A percentile compares a stretch with the other conserved stretches of the same genome.
phyloP scores from a whole-genome alignment of 2,797 vertebrate species.

The Acanthurus lineatus region DNA sequence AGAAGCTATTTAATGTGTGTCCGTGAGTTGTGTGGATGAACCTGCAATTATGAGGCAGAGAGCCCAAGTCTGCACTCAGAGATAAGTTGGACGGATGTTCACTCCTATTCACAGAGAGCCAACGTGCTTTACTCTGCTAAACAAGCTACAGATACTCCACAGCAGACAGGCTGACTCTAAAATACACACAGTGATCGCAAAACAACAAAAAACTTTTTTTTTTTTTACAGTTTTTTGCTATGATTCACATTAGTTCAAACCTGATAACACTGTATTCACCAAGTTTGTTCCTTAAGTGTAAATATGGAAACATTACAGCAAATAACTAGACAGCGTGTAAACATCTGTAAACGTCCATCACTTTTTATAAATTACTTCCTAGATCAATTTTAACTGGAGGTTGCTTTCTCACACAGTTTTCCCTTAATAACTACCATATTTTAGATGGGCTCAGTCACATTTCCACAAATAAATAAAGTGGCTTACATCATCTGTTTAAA shows the following conservation, averaged over 20 bases:
- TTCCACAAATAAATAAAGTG: neutral
- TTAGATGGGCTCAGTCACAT: neutral
- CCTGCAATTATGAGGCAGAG: constrained; percentile 66
- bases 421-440: neutral
- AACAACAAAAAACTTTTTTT: constrained; percentile 20
- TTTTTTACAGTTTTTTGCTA: neutral
- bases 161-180: constrained; percentile 42
- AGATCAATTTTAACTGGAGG: neutral
- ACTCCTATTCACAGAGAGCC: constrained; percentile 67
- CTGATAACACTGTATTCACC: neutral
- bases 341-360: neutral
- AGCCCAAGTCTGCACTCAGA: constrained; percentile 72
- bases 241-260: neutral
- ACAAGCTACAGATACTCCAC: constrained; percentile 53
- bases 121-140: constrained; percentile 56
- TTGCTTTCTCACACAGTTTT: neutral
- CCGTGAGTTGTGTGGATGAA: constrained; percentile 60
- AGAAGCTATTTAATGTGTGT: constrained; percentile 72
- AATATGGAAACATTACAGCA: neutral
- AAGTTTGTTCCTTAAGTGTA: neutral
- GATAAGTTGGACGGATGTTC: constrained; percentile 78
- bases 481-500: neutral
- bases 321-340: neutral
- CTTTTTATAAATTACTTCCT: constrained; percentile 1
- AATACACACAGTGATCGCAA: constrained; percentile 35